Percentiles rank a stretch among this genome's conserved stretches.
These are phyloP conservation scores for Sebastes steindachneri DNA, from an alignment of 2,797 vertebrate genomes.

Conservation along the genomic window DNA sequence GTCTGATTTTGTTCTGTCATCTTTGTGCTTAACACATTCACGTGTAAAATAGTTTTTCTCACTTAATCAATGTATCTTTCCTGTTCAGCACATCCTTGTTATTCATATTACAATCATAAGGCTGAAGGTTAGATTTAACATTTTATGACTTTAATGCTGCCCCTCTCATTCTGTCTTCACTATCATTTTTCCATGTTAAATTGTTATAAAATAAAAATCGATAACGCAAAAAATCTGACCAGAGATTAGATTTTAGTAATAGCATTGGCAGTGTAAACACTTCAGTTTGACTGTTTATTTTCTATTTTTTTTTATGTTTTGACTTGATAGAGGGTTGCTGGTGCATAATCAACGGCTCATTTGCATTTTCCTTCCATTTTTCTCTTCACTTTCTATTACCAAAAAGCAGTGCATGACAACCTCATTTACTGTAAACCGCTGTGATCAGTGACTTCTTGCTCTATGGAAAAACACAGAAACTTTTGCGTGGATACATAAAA, in stretches of 20 bases:
- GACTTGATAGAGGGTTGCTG: not conserved
- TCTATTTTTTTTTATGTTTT: not conserved
- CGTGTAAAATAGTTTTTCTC: slow-evolving; percentile 23
- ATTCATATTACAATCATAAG: not conserved
- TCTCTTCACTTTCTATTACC: not conserved
- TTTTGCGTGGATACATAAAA: not conserved
- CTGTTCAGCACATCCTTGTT: not conserved
- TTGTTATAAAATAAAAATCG: not conserved
- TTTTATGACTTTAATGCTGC: not conserved
- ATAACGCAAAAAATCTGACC: not conserved
- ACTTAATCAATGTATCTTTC: not conserved
- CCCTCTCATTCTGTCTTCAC: not conserved
- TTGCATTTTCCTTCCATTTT: slow-evolving; percentile 15
- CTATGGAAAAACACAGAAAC: not conserved
- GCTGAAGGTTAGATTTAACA: slow-evolving; percentile 11
- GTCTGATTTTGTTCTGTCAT: slow-evolving; percentile 32
- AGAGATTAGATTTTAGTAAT: not conserved
- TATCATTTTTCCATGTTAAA: not conserved
- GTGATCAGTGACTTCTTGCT: slow-evolving; percentile 3
- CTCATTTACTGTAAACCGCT: slow-evolving; percentile 4
- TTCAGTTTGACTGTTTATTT: not conserved
- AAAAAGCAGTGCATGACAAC: not conserved
- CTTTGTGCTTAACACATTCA: slow-evolving; percentile 18
- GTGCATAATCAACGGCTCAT: slow-evolving; percentile 5
- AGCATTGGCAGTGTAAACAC: not conserved